phyloP scores from a whole-genome alignment of 2,113 vertebrate species.

The Myiagra hebetior region DNA sequence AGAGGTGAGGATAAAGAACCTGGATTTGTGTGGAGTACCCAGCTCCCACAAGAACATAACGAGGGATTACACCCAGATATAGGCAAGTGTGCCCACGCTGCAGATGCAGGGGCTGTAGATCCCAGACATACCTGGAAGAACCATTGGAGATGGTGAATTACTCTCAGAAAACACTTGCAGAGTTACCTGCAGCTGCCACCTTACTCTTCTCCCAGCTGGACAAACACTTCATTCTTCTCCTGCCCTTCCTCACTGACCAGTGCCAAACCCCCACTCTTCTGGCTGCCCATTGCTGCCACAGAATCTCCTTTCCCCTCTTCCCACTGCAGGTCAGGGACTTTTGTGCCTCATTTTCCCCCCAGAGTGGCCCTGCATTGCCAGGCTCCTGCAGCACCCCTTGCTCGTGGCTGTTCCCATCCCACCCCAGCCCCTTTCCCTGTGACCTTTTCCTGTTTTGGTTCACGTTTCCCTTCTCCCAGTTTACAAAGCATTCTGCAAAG shows the following conservation, averaged over 20 bases:
- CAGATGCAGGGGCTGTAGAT: background rate
- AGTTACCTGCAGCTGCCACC: background rate
- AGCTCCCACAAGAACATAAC: background rate
- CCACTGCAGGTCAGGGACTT: background rate
- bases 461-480: background rate
- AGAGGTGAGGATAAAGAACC: no score
- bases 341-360: no score
- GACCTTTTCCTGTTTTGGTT: background rate
- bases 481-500: background rate
- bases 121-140: background rate
- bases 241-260: background rate
- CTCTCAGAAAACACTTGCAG: background rate
- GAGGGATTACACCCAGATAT: background rate
- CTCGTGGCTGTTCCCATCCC: fast-evolving
- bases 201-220: background rate
- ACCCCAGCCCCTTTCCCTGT: background rate
- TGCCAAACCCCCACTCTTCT: background rate
- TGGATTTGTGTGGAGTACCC: no score
- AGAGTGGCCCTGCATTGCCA: background rate
- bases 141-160: background rate
- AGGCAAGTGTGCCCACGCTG: background rate
- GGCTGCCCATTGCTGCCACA: background rate
- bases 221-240: background rate
- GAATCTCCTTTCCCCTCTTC: background rate
- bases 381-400: background rate